phyloP scores from a whole-genome alignment of 2,888 invertebrate genomes.

The Pristionchus entomophagus region DNA sequence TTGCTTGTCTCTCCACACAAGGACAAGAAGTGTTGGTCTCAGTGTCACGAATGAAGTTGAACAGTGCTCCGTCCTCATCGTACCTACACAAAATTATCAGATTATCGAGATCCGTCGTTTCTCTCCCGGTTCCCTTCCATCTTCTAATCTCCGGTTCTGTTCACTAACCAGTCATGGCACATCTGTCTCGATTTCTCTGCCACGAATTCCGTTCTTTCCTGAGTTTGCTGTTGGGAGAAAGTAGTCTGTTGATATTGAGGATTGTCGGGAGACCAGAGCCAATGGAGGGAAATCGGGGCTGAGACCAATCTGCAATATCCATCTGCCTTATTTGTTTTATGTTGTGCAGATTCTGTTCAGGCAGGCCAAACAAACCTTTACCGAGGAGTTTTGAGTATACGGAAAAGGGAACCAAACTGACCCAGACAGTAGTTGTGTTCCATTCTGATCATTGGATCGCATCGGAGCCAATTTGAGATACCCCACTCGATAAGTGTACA shows the following conservation, averaged over 20 bases:
- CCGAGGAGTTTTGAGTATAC: neutral
- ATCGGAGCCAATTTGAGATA: constrained; percentile 74
- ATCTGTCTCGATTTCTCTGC: constrained; percentile 71
- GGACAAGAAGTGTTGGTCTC: constrained; percentile 80
- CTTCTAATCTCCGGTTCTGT: too few relatives aligned
- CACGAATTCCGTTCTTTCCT: constrained; percentile 63
- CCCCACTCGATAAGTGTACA: constrained; percentile 74
- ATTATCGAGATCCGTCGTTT: neutral
- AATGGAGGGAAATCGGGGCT: constrained; percentile 75
- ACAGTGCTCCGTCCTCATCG: constrained; percentile 74
- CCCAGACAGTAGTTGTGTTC: constrained; percentile 69
- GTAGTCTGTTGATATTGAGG: constrained; percentile 64
- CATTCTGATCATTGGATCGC: constrained; percentile 68
- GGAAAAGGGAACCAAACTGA: constrained; percentile 24
- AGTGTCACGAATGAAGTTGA: constrained; percentile 74
- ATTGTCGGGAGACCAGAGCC: constrained; percentile 73
- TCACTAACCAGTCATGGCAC: constrained; percentile 72
- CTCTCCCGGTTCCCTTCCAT: too few relatives aligned
- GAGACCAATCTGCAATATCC: constrained; percentile 66
- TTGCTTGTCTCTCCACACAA: constrained; percentile 91
- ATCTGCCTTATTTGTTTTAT: neutral
- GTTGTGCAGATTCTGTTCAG: too few relatives aligned
- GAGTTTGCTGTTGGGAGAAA: constrained; percentile 56
- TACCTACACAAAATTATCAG: constrained; percentile 55
- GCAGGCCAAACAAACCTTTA: too few relatives aligned